These are phyloP conservation scores for Vanessa cardui DNA, from an alignment of 2,888 invertebrate genomes.

Conservation along the genomic window DNA sequence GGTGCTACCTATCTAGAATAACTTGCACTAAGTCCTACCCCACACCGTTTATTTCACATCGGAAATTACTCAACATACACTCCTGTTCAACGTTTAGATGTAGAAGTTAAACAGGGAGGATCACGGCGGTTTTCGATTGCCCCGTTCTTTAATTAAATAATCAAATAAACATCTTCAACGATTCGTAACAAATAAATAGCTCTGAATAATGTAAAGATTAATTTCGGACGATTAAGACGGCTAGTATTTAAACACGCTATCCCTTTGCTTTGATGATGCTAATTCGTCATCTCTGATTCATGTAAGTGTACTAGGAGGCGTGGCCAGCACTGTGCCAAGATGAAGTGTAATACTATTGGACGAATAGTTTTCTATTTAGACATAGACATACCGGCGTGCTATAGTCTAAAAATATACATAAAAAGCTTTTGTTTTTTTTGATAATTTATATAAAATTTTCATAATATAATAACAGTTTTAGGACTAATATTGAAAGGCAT, in stretches of 20 bases:
- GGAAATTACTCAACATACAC: too few species aligned
- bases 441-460: background rate
- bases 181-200: background rate
- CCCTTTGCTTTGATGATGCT: conserved; percentile 4
- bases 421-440: background rate
- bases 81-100: too few species aligned
- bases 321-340: conserved; percentile 33
- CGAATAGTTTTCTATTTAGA: background rate
- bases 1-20: too few species aligned
- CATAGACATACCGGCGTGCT: background rate
- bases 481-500: too few species aligned
- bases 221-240: background rate
- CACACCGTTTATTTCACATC: too few species aligned
- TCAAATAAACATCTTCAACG: background rate
- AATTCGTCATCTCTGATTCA: conserved; percentile 31
- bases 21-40: too few species aligned
- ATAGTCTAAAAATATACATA: background rate
- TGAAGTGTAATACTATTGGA: conserved; percentile 26
- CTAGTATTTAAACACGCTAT: background rate
- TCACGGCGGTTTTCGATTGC: too few species aligned
- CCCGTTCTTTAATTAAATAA: background rate
- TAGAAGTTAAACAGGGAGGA: too few species aligned
- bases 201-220: background rate
- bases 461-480: too few species aligned
- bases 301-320: conserved; percentile 32